These are phyloP conservation scores for Strix uralensis DNA, from an alignment of 2,113 vertebrate genomes.

Conservation along the genomic window DNA sequence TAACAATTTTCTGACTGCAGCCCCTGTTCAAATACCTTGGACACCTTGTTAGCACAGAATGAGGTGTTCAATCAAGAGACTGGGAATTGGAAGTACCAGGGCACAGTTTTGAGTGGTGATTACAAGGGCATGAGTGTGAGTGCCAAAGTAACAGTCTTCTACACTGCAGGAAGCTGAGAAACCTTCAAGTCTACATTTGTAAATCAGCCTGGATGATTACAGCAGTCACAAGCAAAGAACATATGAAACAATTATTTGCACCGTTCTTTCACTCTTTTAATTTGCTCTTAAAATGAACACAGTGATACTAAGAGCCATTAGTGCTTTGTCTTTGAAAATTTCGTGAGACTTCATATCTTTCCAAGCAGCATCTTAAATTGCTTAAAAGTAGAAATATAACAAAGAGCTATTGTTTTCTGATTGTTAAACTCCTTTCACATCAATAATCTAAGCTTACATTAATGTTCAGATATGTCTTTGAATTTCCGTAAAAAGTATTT, in stretches of 20 bases:
- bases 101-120: constrained; percentile 96
- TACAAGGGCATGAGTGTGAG: constrained; percentile 91
- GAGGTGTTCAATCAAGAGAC: constrained; percentile 99
- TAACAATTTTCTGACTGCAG: constrained; percentile 79
- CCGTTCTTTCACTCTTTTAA: constrained; percentile 78
- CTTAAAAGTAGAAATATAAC: constrained; percentile 29
- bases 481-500: background rate
- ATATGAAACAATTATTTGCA: constrained; percentile 84
- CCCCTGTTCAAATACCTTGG: constrained; percentile 82
- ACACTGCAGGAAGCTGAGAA: constrained; percentile 97
- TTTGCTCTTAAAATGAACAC: constrained; percentile 78
- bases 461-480: background rate
- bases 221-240: constrained; percentile 91
- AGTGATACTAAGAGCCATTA: constrained; percentile 67
- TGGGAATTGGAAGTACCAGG: constrained; percentile 88
- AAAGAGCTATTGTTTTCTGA: constrained; percentile 53
- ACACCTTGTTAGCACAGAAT: constrained; percentile 98
- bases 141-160: constrained; percentile 93
- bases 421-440: constrained; percentile 24
- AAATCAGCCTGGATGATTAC: constrained; percentile 99
- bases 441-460: constrained; percentile 6
- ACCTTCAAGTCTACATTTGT: constrained; percentile 99
- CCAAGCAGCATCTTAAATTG: constrained; percentile 34
- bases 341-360: constrained; percentile 39
- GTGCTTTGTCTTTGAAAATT: constrained; percentile 71